These are phyloP conservation scores for Ciona savignyi DNA, from an alignment of 23 tunicate species.

Conservation along the genomic window DNA sequence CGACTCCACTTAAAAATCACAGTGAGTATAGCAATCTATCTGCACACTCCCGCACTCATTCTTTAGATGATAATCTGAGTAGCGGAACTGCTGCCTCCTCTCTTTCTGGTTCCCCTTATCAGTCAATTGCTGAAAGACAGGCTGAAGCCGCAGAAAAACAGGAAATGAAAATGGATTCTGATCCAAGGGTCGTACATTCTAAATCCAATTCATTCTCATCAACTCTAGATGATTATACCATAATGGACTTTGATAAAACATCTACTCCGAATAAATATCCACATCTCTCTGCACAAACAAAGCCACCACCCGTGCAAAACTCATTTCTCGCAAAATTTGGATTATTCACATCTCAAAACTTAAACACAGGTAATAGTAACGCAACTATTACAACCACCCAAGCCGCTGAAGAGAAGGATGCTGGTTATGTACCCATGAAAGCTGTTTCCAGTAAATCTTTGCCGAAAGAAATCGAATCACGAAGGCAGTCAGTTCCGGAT, in stretches of 20 bases:
- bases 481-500: slow-evolving; percentile 37
- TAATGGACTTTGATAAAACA: slow-evolving; percentile 17
- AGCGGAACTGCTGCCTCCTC: slow-evolving; percentile 34
- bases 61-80: slow-evolving; percentile 57
- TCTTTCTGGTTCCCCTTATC: slow-evolving; percentile 50
- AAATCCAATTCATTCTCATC: background rate
- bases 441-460: slow-evolving; percentile 21
- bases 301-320: background rate
- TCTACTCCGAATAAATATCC: background rate
- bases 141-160: background rate
- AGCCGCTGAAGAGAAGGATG: background rate
- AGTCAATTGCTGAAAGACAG: background rate
- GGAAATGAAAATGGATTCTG: background rate
- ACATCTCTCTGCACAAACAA: background rate
- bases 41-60: slow-evolving; percentile 58
- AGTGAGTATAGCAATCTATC: slow-evolving; percentile 45
- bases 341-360: slow-evolving; percentile 2
- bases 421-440: slow-evolving; percentile 79
- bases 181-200: too few species aligned
- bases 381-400: background rate
- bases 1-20: slow-evolving; percentile 2
- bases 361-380: slow-evolving; percentile 37
- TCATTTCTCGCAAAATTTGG: slow-evolving; percentile 2
- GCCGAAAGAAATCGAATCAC: slow-evolving; percentile 62
- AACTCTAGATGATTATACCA: slow-evolving; percentile 22